Evolutionary conservation across 2,888 invertebrate genomes (phyloP).

Genomic region (Ophion slaviceki): DNA sequence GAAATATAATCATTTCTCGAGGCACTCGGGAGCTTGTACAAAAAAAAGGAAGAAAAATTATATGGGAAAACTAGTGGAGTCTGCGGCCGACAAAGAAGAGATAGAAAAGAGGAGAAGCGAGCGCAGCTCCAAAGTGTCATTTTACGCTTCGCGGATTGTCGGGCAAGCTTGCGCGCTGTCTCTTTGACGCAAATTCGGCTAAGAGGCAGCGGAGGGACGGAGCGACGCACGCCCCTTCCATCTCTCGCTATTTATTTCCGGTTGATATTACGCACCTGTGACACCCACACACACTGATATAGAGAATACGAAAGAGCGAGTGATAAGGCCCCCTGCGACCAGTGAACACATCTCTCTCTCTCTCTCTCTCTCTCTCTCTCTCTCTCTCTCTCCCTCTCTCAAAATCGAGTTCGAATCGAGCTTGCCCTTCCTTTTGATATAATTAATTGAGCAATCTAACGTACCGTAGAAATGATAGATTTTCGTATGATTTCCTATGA

Average conservation of each 20-base stretch:
- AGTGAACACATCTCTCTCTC: too few relatives aligned
- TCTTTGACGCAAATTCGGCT: background rate
- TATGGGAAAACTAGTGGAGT: background rate
- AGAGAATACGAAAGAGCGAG: background rate
- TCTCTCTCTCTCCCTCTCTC: background rate
- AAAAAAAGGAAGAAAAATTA: background rate
- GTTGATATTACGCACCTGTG: slow-evolving; percentile 35
- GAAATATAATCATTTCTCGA: too few relatives aligned
- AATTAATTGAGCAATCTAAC: too few relatives aligned
- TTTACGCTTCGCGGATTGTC: slow-evolving; percentile 69
- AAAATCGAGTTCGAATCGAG: too few relatives aligned
- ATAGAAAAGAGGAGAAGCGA: background rate
- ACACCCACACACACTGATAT: background rate
- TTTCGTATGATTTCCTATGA: too few relatives aligned
- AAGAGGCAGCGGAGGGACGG: background rate
- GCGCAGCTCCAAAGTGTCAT: slow-evolving; percentile 61
- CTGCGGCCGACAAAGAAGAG: background rate
- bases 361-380: background rate
- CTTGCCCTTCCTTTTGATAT: too few relatives aligned
- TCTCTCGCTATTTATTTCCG: slow-evolving; percentile 10
- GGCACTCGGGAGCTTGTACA: background rate
- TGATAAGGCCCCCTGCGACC: too few relatives aligned
- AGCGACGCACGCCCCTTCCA: too few relatives aligned
- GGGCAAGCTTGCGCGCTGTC: slow-evolving; percentile 3
- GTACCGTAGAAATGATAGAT: too few relatives aligned